Base-by-base conservation (phyloP, 2,113 vertebrate genomes). In the Chlorodrepanis virens region DNA sequence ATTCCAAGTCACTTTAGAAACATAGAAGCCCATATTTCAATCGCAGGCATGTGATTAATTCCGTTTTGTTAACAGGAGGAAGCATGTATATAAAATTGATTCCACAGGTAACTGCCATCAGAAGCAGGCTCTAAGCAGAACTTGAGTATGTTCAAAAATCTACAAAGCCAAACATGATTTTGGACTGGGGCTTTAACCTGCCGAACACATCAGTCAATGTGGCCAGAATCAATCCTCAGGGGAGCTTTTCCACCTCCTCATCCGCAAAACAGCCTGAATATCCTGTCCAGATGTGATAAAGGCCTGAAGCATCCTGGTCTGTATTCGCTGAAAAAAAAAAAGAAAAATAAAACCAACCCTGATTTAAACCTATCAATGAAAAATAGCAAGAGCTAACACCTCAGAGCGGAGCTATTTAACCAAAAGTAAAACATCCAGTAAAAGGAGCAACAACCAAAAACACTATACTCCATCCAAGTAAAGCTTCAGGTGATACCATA, bases 401-500 rank as follows among this genome's bases (percentile, higher is more conserved):
- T 85, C n/a, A 68, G 28, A 88, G 53, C 8, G 72, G 42, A n/a
- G 5, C 24, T 57, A 23, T 31, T 79, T 42, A 53, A 5, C n/a
- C 50, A 40, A 54, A 67, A 68, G 10, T 31, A 54, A 68, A 31
- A 39, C 6, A 12, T 35, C 45, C 24, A 60, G 24, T 47, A 35
- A 47, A 76, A 70, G 57, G 42, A 90, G 16, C 21, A 92, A 67
- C 10, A 80, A 76, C 6, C 9, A 69, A 83, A 88, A 85, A 74
- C 65, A 12, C 5, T n/a, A 24, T 17, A 39, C 14, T 86, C 16
- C 19, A 19, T 70, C 59, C 68, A 86, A 74, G 39, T 22, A 90
- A 92, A 94, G 93, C 23, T 81, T 54, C 42, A 83, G 21, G 42
- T 88, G 88, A 89, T 86, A 95, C 92, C 69, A 83, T 81, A 92